Base-by-base conservation (phyloP, 2,797 vertebrate genomes). In the Periophthalmus magnuspinnatus region DNA sequence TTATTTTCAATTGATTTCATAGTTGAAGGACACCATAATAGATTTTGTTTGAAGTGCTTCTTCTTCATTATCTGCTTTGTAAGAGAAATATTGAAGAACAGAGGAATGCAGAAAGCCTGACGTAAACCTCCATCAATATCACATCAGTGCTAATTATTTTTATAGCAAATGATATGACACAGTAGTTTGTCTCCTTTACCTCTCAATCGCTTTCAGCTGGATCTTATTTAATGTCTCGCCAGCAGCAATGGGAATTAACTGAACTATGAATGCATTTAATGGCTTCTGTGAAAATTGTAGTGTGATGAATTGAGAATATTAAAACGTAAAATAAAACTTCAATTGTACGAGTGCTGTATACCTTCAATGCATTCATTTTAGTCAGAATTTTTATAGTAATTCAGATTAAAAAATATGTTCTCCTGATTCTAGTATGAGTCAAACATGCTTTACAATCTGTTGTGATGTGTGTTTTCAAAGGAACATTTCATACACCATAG, bases 1-100 rank as follows among this genome's bases (percentile, higher is more conserved):
- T 88, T 78, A 81, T 75, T 81, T 65, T 72, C 62, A 86, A 87
- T 89, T 88, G 86, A 88, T 88, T 88, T 73, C 73, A 64, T 77
- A 81, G 71, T 81, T 84, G 70, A 83, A 78, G 78, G 73, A 73
- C 59, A 70, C 70, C 72, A 73, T 75, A 52, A 59, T 48, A 66
- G 59, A 62, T 80, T 64, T 77, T 69, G 34, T 77, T 63, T 68
- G 33, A 81, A 63, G 69, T 55, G 54, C 36, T 78, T 69, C 75
- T 69, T 65, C 65, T 73, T 71, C 70, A 72, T 74, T 81, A 76
- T 83, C 74, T 70, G 67, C 66, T 34, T 48, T 24, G 33, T 62
- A n/a, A 50, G 69, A 36, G 32, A 56, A 56, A 65, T 28, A 74
- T 71, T 72, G 67, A 69, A 71, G 73, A 71, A 28, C 47, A 19